Percentiles rank a stretch among this genome's conserved stretches.
phyloP scores from a whole-genome alignment of 1,140 invertebrate species.

The Drosophila nigrodunni region DNA sequence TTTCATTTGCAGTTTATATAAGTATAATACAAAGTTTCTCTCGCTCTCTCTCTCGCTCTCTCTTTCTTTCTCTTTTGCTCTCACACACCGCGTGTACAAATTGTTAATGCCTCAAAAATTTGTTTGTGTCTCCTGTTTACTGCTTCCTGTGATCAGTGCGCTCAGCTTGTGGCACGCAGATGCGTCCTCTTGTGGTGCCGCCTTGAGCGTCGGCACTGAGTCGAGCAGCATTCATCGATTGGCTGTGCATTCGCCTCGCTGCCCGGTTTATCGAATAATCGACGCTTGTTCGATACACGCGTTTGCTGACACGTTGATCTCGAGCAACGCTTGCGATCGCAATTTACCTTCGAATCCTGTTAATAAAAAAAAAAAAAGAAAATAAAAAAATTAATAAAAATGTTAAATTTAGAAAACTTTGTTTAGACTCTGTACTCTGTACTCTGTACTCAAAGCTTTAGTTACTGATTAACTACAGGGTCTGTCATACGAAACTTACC shows the following conservation, averaged over 20 bases:
- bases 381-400: slow-evolving; percentile 53
- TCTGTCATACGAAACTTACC: slow-evolving; percentile 86
- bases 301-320: slow-evolving; percentile 88
- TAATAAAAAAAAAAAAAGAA: slow-evolving; percentile 71
- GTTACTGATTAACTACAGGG: no score
- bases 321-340: slow-evolving; percentile 91
- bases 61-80: slow-evolving; percentile 27
- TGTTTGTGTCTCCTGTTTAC: slow-evolving; percentile 55
- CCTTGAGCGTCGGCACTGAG: slow-evolving; percentile 85
- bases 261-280: slow-evolving; percentile 80
- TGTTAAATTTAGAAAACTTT: not conserved
- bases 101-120: slow-evolving; percentile 47
- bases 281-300: slow-evolving; percentile 81
- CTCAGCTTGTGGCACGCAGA: slow-evolving; percentile 43
- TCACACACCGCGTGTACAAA: slow-evolving; percentile 16
- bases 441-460: no score
- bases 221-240: slow-evolving; percentile 86
- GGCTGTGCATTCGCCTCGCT: slow-evolving; percentile 57
- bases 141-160: slow-evolving; percentile 1
- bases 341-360: slow-evolving; percentile 92
- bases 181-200: slow-evolving; percentile 85
- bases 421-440: no score
- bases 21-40: slow-evolving; percentile 9
- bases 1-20: not conserved
- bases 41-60: slow-evolving; percentile 21